phyloP scores from a whole-genome alignment of 2,888 invertebrate genomes.

The Dasysyrphus tricinctus region DNA sequence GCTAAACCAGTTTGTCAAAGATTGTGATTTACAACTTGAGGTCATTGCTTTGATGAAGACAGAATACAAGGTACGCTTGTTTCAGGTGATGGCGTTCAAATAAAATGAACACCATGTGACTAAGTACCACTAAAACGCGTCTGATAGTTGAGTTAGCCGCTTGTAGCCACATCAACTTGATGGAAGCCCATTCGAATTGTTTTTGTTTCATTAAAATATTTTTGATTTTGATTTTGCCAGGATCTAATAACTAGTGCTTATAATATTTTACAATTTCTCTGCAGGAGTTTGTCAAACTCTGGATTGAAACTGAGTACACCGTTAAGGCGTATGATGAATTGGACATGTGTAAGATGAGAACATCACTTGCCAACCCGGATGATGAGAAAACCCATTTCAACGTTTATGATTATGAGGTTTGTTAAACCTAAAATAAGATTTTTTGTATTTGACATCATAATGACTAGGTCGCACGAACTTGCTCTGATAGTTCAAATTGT shows the following conservation, averaged over 20 bases:
- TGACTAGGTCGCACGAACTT: no score
- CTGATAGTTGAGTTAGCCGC: no score
- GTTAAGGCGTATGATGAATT: conserved; percentile 88
- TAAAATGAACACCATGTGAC: no score
- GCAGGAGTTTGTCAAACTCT: conserved; percentile 80
- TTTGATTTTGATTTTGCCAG: no score
- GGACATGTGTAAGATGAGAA: conserved; percentile 88
- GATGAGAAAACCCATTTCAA: conserved; percentile 79
- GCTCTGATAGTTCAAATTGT: no score
- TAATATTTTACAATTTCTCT: background rate
- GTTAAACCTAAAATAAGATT: background rate
- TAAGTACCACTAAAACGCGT: no score
- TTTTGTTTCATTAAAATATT: background rate
- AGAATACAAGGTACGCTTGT: conserved; percentile 87
- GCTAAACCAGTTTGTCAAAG: conserved; percentile 80
- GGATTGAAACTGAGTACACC: conserved; percentile 83
- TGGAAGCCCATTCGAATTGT: no score
- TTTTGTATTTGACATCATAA: no score
- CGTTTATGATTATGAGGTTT: conserved; percentile 77
- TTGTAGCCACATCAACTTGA: no score
- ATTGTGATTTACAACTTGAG: conserved; percentile 85
- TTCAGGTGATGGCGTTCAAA: no score
- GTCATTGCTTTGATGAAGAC: conserved; percentile 86
- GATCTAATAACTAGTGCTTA: no score
- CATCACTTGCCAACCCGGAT: conserved; percentile 78